Conservation (phyloP, 2,797 vertebrate genomes). For the Cyprinodon diabolis region DNA sequence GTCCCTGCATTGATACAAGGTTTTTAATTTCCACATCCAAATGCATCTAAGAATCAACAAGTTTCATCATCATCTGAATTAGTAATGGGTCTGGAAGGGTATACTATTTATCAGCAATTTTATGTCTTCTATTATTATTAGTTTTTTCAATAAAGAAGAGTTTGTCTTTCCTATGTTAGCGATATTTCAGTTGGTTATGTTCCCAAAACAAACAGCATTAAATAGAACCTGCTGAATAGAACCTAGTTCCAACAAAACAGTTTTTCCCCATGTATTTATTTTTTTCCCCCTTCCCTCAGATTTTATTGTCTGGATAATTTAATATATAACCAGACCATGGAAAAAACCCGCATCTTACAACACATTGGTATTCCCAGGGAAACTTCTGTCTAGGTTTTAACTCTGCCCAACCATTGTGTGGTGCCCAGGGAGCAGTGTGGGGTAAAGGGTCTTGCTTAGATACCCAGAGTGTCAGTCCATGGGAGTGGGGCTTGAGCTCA, state of each 20-base stretch:
- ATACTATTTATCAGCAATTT: background rate
- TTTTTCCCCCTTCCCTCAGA: background rate
- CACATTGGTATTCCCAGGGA: background rate
- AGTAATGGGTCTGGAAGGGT: background rate
- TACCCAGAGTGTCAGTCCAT: no score
- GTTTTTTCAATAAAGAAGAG: no score
- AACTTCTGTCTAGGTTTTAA: background rate
- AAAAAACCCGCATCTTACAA: background rate
- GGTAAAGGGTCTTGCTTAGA: no score
- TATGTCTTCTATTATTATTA: no score
- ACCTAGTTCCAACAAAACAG: background rate
- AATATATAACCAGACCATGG: background rate
- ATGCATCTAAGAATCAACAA: background rate
- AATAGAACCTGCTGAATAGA: background rate
- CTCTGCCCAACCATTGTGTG: background rate
- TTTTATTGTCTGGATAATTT: background rate
- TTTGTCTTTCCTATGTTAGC: background rate
- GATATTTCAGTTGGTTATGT: background rate
- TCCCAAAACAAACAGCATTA: background rate
- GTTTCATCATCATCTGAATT: background rate
- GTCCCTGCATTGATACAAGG: background rate
- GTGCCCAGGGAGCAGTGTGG: no score
- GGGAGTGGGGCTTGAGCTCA: no score
- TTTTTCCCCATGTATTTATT: background rate
- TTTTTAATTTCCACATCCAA: background rate